Evolutionary conservation across 1,140 invertebrate species (phyloP).

Genomic region (Goniozus legneri): DNA sequence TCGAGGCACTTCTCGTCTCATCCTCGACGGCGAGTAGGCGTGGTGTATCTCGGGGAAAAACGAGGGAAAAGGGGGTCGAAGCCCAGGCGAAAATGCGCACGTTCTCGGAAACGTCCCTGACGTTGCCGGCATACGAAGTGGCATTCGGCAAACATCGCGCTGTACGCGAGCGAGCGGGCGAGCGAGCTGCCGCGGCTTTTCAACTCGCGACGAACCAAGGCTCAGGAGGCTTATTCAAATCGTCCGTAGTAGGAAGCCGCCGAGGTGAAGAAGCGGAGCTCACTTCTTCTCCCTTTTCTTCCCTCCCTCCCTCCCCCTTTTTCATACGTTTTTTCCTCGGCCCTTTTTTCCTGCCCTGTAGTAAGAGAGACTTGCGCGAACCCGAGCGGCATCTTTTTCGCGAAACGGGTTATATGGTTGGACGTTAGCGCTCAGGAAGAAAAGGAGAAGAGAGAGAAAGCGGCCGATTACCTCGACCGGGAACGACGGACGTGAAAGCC

Average conservation of each 20-base stretch:
- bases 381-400: too few species aligned
- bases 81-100: slow-evolving; percentile 28
- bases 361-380: too few species aligned
- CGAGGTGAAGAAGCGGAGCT: slow-evolving; percentile 7
- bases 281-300: slow-evolving; percentile 8
- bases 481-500: slow-evolving; percentile 4
- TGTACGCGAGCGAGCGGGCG: too few species aligned
- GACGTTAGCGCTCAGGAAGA: too few species aligned
- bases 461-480: slow-evolving; percentile 6
- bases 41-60: too few species aligned
- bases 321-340: too few species aligned
- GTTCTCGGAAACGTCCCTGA: slow-evolving; percentile 23
- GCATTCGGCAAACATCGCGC: slow-evolving; percentile 38
- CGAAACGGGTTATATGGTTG: too few species aligned
- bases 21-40: too few species aligned
- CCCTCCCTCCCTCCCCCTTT: slow-evolving; percentile 8
- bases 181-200: too few species aligned
- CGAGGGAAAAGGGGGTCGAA: too few species aligned
- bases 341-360: neutral
- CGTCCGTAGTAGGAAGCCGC: slow-evolving; percentile 7
- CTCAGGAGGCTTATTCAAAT: slow-evolving; percentile 40
- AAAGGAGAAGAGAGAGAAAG: neutral
- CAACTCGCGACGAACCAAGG: slow-evolving; percentile 23
- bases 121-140: slow-evolving; percentile 34
- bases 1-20: too few species aligned